A percentile compares a stretch with the other conserved stretches of the same genome.
Conservation (phyloP, 2,888 invertebrate genomes). For the Ommatoiulus sabulosus region DNA sequence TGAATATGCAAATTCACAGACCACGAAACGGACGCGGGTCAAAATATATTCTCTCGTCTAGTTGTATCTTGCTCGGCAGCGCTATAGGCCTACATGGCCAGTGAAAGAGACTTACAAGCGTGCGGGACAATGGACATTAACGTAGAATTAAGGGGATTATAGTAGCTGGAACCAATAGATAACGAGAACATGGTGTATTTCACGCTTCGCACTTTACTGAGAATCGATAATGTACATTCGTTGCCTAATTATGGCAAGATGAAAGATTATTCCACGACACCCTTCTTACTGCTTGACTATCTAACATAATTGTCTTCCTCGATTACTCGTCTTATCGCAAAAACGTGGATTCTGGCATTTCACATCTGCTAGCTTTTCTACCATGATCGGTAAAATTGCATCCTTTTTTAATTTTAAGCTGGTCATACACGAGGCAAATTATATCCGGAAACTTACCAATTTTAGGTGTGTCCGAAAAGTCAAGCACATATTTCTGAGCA, state of each 20-base stretch:
- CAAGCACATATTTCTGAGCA: too few species aligned
- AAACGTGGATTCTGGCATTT: not conserved
- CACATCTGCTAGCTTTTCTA: not conserved
- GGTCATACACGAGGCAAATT: too few species aligned
- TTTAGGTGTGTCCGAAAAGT: too few species aligned
- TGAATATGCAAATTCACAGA: too few species aligned
- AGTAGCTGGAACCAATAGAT: not conserved
- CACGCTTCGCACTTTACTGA: constrained; percentile 16
- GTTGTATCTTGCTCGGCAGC: too few species aligned
- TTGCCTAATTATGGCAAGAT: not conserved
- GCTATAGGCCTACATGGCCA: too few species aligned
- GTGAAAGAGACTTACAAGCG: not conserved
- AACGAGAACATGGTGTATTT: not conserved
- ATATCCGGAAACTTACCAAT: too few species aligned
- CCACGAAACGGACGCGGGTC: too few species aligned
- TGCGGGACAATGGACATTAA: not conserved
- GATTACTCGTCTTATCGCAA: not conserved
- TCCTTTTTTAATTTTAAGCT: not conserved
- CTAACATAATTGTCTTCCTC: not conserved
- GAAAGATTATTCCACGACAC: not conserved
- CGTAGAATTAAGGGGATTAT: not conserved
- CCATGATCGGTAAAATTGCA: not conserved
- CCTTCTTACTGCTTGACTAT: constrained; percentile 21
- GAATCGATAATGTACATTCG: not conserved
- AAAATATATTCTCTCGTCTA: not conserved